Base-by-base conservation (phyloP, 2,888 invertebrate species). In the Lasius fuliginosus region DNA sequence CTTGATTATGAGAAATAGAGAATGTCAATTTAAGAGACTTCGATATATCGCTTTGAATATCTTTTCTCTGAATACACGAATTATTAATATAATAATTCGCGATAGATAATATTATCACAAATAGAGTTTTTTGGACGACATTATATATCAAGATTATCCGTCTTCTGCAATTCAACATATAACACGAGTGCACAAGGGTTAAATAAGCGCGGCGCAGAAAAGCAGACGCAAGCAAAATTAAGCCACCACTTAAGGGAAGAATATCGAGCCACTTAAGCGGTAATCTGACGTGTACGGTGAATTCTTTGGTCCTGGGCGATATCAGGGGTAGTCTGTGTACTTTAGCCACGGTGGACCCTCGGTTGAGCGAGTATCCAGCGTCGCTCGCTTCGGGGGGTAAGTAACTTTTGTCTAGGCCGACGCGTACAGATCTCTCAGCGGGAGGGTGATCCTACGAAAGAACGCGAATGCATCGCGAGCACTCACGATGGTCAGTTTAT, bases 401-500 rank as follows among this genome's bases (percentile, higher is more conserved):
- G 83, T 84, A 90, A 90, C 87, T 85, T 89, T 90, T 90, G 90
- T 90, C 87, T 77, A 65, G 68, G 49, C 33, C 11, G 23, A 49
- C 23, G 81, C 62, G 65, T 67, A 71, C 75, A 81, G 68, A 62
- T 69, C 84, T 46, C 75, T 33, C 85, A 56, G 64, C 86, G 65
- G 86, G 87, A 86, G 71, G 82, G 83, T 88, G 23, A 9, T 30
- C 83, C 77, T 75, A 81, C 79, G 76, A 81, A 83, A 79, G 82
- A 62, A 62, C 74, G 53, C 75, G 73, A 89, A 86, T 84, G 84
- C 82, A 84, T 84, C 65, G 46, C 30, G 67, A 62, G 71, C 82
- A 87, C 90, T 88, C 87, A 53, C 85, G 69, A 92, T 76, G 91
- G 92, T 92, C 91, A 92, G 89, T 92, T 89, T 89, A 89, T 90